phyloP scores from a whole-genome alignment of 2,888 invertebrate species.

The Cheilosia pagana region DNA sequence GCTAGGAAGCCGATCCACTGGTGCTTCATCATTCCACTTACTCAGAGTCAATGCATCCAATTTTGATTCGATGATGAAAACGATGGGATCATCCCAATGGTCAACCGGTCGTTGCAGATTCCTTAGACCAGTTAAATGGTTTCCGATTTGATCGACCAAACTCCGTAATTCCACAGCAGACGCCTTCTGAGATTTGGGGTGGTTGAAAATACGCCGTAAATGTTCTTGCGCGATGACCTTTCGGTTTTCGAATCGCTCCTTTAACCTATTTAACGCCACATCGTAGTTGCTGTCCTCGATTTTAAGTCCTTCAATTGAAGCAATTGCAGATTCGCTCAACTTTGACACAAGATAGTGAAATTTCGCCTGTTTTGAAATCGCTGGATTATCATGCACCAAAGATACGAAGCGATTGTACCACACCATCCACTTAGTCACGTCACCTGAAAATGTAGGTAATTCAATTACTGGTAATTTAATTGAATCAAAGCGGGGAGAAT shows the following conservation, averaged over 20 bases:
- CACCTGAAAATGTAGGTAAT: not conserved
- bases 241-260: constrained; percentile 29
- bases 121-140: not conserved
- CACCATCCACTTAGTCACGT: constrained; percentile 43
- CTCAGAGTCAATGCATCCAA: not conserved
- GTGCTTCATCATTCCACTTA: constrained; percentile 6
- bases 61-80: not conserved
- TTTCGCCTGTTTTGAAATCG: constrained; percentile 8
- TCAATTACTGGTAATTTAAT: too few species aligned
- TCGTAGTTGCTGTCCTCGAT: constrained; percentile 31
- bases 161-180: constrained; percentile 2
- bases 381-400: constrained; percentile 6
- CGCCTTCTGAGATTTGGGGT: constrained; percentile 8
- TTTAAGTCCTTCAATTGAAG: constrained; percentile 9
- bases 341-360: constrained; percentile 36
- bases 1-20: not conserved
- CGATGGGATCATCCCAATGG: not conserved
- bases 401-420: constrained; percentile 38
- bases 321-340: constrained; percentile 16
- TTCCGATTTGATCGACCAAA: not conserved
- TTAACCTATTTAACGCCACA: constrained; percentile 8
- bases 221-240: constrained; percentile 19
- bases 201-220: constrained; percentile 1
- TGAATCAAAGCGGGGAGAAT: too few species aligned
- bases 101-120: not conserved